Evolutionary conservation across 2,113 vertebrate genomes (phyloP).

Genomic region (Scartelaos histophorus): DNA sequence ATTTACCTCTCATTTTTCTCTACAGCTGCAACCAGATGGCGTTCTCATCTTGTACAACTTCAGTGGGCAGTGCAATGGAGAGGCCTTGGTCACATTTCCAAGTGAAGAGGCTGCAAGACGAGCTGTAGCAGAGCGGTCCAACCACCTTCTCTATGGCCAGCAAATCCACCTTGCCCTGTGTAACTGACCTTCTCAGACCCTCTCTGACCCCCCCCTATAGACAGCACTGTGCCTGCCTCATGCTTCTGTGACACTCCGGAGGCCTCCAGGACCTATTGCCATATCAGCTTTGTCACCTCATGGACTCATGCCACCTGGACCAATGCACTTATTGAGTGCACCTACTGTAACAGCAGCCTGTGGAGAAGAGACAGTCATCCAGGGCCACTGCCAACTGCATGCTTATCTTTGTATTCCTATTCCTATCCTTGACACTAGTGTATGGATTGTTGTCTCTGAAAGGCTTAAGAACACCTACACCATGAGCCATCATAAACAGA

Average conservation of each 20-base stretch:
- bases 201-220: too few relatives aligned
- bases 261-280: conserved; percentile 23
- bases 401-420: conserved; percentile 21
- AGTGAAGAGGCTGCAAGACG: conserved; percentile 82
- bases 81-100: conserved; percentile 87
- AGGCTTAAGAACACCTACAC: conserved; percentile 48
- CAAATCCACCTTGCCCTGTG: conserved; percentile 80
- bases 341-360: conserved; percentile 24
- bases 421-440: conserved; percentile 15
- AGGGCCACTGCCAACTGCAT: conserved; percentile 2
- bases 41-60: conserved; percentile 87
- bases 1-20: not conserved
- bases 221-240: conserved; percentile 10
- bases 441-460: conserved; percentile 55
- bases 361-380: conserved; percentile 17
- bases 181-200: conserved; percentile 61
- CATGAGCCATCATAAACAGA: conserved; percentile 43
- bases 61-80: conserved; percentile 88
- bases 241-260: conserved; percentile 31
- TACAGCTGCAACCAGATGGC: conserved; percentile 85
- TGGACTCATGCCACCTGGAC: not conserved
- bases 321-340: conserved; percentile 12
- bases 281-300: not conserved
- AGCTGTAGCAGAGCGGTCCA: conserved; percentile 83
- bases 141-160: conserved; percentile 78